Percentiles rank a stretch among this genome's conserved stretches.
Conservation (phyloP, 2,113 vertebrate species). For the Crypturellus undulatus region DNA sequence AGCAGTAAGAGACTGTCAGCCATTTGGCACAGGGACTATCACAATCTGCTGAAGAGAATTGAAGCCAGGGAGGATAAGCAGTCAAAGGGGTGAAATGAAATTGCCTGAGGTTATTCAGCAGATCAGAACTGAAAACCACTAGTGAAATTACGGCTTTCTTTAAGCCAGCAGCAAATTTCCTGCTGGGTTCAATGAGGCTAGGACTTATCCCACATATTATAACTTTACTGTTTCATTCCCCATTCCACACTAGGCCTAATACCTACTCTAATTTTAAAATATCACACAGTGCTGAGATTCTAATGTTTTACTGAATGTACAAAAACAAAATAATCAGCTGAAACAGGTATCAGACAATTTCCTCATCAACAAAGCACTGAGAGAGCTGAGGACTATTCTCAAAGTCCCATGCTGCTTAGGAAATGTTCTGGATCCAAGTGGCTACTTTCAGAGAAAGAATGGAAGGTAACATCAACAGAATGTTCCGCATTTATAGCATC, state of each 20-base stretch:
- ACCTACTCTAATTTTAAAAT: neutral
- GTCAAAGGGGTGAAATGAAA: neutral
- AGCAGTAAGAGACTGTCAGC: neutral
- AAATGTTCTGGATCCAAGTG: neutral
- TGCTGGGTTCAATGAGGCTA: neutral
- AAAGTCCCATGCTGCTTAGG: neutral
- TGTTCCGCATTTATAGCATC: neutral
- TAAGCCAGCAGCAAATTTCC: neutral
- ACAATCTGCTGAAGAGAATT: neutral
- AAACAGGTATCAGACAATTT: neutral
- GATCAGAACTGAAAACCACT: neutral
- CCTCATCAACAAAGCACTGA: neutral
- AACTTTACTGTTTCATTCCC: neutral
- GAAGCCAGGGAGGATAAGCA: neutral
- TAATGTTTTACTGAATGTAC: neutral
- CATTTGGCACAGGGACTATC: neutral
- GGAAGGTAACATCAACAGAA: neutral
- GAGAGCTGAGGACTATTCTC: neutral
- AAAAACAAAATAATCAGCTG: neutral
- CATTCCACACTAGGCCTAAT: neutral
- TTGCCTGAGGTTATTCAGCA: neutral
- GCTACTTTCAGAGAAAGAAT: neutral
- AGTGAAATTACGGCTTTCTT: neutral
- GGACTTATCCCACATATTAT: neutral
- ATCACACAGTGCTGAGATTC: rapidly evolving